Percentiles rank a stretch among this genome's conserved stretches.
phyloP scores from a whole-genome alignment of 1,140 invertebrate genomes.

The Aphelinus certus region DNA sequence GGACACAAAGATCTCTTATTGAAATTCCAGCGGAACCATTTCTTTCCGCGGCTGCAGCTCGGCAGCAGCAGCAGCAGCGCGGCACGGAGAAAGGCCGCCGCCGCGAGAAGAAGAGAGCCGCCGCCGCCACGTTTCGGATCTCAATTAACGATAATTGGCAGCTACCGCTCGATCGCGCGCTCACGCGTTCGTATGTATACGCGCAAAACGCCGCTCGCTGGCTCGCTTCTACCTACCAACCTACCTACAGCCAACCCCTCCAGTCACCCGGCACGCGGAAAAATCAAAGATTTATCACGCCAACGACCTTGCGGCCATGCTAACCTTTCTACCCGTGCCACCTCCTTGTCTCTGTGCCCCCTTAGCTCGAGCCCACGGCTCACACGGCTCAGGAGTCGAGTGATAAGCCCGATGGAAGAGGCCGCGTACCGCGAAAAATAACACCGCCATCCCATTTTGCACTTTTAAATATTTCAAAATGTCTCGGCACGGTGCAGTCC shows the following conservation, averaged over 20 bases:
- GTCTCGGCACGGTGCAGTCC: no score
- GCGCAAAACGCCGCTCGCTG: conserved; percentile 29
- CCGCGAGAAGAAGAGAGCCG: conserved; percentile 28
- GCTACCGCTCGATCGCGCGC: conserved; percentile 48
- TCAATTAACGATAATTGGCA: conserved; percentile 61
- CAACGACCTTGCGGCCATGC: no score
- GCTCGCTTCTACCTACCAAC: background rate
- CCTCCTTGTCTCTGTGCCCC: background rate
- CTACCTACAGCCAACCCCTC: background rate
- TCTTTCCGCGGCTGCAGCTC: conserved; percentile 42
- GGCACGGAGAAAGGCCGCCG: background rate
- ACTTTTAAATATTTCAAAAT: no score
- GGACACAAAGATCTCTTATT: conserved; percentile 53
- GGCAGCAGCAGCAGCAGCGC: conserved; percentile 23
- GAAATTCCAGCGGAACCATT: conserved; percentile 52
- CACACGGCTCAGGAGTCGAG: no score
- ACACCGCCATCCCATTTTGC: no score
- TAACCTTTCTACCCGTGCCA: no score
- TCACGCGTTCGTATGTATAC: conserved; percentile 40
- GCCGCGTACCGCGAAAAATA: no score
- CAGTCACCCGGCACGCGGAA: background rate
- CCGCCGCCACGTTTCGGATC: conserved; percentile 52
- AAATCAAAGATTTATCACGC: conserved; percentile 2
- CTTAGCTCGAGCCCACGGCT: background rate
- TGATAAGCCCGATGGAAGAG: no score